Conservation (phyloP, 2,888 invertebrate species). For the Harmothoe impar region DNA sequence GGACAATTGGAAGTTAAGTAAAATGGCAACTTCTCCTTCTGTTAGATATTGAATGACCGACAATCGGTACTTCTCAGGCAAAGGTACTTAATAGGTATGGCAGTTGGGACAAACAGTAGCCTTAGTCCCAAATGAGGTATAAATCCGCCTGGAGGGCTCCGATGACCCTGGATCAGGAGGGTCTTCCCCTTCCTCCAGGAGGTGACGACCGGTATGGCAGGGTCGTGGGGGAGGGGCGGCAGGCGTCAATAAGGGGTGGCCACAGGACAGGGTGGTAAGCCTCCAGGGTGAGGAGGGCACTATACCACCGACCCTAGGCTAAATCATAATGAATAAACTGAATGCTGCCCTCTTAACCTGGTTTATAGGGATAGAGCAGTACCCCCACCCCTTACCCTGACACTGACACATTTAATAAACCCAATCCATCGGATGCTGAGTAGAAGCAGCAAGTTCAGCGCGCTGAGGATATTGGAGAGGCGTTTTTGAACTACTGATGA, state of each 20-base stretch:
- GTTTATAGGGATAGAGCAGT: not conserved
- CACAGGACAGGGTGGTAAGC: not conserved
- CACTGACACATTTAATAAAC: too few species aligned
- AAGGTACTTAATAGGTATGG: too few species aligned
- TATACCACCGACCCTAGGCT: not conserved
- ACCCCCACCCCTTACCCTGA: not conserved
- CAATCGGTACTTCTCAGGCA: too few species aligned
- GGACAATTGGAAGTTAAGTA: too few species aligned
- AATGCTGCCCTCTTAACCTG: not conserved
- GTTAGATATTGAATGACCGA: too few species aligned
- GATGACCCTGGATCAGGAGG: not conserved
- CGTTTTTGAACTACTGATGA: too few species aligned
- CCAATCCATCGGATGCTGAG: too few species aligned
- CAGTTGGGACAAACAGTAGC: too few species aligned
- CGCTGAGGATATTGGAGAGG: too few species aligned
- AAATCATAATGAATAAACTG: conserved; percentile 1
- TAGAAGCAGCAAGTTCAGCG: too few species aligned
- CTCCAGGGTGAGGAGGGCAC: not conserved
- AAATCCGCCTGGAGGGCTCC: conserved; percentile 14
- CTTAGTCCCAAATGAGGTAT: not conserved
- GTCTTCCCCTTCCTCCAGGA: not conserved
- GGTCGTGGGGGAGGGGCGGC: not conserved
- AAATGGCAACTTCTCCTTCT: too few species aligned
- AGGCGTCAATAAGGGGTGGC: conserved; percentile 5
- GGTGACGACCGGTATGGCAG: not conserved